phyloP scores from a whole-genome alignment of 2,113 vertebrate genomes.

The Eira barbara region DNA sequence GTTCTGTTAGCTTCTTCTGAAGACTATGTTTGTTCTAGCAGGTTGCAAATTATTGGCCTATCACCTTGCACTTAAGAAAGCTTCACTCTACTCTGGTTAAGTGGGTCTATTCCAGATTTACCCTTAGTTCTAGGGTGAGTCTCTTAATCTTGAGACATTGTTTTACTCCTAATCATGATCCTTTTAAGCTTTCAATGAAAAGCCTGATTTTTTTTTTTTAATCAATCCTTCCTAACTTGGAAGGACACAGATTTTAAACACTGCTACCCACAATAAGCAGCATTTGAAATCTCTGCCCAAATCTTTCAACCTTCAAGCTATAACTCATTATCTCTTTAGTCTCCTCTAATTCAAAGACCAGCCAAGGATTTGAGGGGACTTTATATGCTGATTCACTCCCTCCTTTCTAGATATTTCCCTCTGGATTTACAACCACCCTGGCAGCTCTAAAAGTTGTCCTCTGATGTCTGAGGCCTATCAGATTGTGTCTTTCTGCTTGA shows the following conservation, averaged over 20 bases:
- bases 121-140: not conserved
- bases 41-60: not conserved
- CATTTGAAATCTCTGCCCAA: not conserved
- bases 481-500: not conserved
- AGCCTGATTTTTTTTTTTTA: not conserved
- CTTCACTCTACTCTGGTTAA: not conserved
- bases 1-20: not conserved
- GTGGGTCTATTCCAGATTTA: not conserved
- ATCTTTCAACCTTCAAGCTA: not conserved
- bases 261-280: not conserved
- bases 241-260: not conserved
- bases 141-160: not conserved
- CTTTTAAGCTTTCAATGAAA: not conserved
- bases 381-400: not conserved
- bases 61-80: not conserved
- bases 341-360: not conserved
- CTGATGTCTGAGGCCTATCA: not conserved
- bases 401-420: not conserved
- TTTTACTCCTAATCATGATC: not conserved
- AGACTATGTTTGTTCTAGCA: not conserved
- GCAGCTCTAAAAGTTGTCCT: not conserved
- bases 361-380: not conserved
- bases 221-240: not conserved
- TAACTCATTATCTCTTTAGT: not conserved
- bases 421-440: not conserved